A percentile compares a stretch with the other conserved stretches of the same genome.
These are phyloP conservation scores for Cyprinella venusta DNA, from an alignment of 2,797 vertebrate species.

Conservation along the genomic window DNA sequence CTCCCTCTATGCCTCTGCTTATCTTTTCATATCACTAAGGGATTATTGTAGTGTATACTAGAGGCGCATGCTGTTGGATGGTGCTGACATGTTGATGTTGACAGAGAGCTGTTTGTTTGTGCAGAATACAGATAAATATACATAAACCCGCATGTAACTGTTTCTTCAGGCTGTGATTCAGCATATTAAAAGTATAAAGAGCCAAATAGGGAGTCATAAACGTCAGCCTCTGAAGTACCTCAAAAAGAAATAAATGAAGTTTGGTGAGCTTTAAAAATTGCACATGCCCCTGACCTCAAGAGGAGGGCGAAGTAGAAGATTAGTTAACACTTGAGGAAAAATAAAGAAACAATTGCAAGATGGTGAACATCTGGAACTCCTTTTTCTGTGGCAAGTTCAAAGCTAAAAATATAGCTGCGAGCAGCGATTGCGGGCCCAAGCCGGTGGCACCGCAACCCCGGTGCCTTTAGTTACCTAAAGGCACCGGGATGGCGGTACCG, in stretches of 20 bases:
- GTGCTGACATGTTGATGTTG: slow-evolving; percentile 58
- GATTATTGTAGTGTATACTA: slow-evolving; percentile 14
- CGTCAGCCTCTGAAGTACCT: neutral
- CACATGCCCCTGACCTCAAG: slow-evolving; percentile 57
- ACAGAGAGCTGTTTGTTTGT: slow-evolving; percentile 45
- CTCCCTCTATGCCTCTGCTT: neutral
- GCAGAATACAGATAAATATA: slow-evolving; percentile 15
- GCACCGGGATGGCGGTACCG: too few relatives aligned
- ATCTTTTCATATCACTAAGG: slow-evolving; percentile 10
- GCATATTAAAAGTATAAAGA: slow-evolving; percentile 16
- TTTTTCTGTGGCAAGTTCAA: slow-evolving; percentile 80
- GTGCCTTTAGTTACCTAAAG: too few relatives aligned
- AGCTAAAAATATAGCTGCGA: too few relatives aligned
- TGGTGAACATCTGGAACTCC: slow-evolving; percentile 77
- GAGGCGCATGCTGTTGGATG: slow-evolving; percentile 15
- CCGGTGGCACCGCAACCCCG: too few relatives aligned
- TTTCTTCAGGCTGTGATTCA: slow-evolving; percentile 19
- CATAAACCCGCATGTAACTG: neutral
- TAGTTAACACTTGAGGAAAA: slow-evolving; percentile 64
- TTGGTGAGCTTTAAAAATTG: slow-evolving; percentile 49
- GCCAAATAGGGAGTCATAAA: slow-evolving; percentile 23
- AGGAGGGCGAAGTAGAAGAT: slow-evolving; percentile 62
- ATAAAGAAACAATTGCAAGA: slow-evolving; percentile 74
- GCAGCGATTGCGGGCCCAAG: too few relatives aligned
- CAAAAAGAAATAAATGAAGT: slow-evolving; percentile 40